phyloP scores from a whole-genome alignment of 2,113 vertebrate genomes.

The Acanthochromis polyacanthus region DNA sequence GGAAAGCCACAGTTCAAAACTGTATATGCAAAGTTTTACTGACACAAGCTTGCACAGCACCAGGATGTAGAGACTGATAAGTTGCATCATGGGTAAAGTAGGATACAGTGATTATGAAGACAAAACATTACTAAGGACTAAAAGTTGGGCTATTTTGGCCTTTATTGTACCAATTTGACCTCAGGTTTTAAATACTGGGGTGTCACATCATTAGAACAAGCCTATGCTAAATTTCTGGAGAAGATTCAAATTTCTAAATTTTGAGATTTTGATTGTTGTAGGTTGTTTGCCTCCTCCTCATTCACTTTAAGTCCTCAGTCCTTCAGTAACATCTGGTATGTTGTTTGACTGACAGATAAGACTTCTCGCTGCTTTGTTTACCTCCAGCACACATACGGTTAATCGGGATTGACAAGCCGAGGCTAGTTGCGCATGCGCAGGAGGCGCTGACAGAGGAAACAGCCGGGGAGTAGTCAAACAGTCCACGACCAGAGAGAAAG shows the following conservation, averaged over 20 bases:
- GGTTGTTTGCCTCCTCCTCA: not conserved
- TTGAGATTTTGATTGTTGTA: not conserved
- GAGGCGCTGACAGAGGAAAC: conserved; percentile 73
- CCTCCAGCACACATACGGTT: conserved; percentile 69
- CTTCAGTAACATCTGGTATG: not conserved
- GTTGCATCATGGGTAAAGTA: too few relatives aligned
- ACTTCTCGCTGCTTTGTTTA: conserved; percentile 40
- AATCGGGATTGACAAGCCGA: conserved; percentile 77
- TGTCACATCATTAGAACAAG: too few relatives aligned
- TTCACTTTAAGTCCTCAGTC: not conserved
- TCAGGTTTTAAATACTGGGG: too few relatives aligned
- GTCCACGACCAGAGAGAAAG: conserved; percentile 47
- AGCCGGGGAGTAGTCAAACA: conserved; percentile 79
- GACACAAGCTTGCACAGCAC: too few relatives aligned
- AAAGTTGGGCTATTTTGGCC: too few relatives aligned
- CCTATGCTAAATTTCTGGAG: too few relatives aligned
- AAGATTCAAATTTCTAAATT: not conserved
- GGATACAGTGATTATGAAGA: too few relatives aligned
- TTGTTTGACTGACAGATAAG: not conserved
- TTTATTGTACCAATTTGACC: too few relatives aligned
- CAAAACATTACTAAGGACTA: too few relatives aligned
- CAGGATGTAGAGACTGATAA: too few relatives aligned
- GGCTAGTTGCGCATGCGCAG: conserved; percentile 79
- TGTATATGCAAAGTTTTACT: too few relatives aligned
- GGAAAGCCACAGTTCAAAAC: too few relatives aligned